phyloP scores from a whole-genome alignment of 2,113 vertebrate species.

The Speoplatyrhinus poulsoni region DNA sequence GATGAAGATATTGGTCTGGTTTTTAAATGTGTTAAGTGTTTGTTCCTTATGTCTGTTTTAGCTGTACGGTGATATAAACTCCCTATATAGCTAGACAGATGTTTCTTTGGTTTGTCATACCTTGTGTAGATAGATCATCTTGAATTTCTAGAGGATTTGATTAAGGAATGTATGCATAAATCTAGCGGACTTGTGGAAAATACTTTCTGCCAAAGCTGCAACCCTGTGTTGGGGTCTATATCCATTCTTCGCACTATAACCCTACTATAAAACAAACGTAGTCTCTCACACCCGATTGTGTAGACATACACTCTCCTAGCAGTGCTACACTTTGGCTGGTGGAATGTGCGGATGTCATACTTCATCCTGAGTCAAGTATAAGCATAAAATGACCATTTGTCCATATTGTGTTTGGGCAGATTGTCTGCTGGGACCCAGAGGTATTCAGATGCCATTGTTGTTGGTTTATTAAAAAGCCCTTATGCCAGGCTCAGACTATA shows the following conservation, averaged over 20 bases:
- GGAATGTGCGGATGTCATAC: constrained; percentile 13
- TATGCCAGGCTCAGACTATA: too few relatives aligned
- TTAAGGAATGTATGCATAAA: not conserved
- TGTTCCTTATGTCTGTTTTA: constrained; percentile 16
- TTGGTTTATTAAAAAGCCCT: constrained; percentile 13
- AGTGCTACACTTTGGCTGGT: not conserved
- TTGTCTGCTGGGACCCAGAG: constrained; percentile 21
- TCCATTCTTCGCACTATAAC: not conserved
- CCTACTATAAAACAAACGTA: not conserved
- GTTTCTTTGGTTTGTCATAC: not conserved
- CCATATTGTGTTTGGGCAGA: constrained; percentile 13
- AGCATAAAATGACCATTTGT: not conserved
- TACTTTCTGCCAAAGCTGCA: not conserved
- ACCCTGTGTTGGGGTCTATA: not conserved
- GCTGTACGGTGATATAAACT: constrained; percentile 16
- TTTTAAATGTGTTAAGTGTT: constrained; percentile 2
- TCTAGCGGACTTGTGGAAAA: too few relatives aligned
- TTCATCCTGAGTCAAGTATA: constrained; percentile 6
- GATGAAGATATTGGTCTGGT: constrained; percentile 15
- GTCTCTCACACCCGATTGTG: not conserved
- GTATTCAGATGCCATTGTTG: constrained; percentile 27
- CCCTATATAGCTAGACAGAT: not conserved
- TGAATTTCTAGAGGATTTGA: constrained; percentile 2
- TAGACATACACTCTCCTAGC: not conserved
- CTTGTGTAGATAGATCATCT: constrained; percentile 8